Conservation (phyloP, 2,113 vertebrate genomes). For the Pituophis catenifer region DNA sequence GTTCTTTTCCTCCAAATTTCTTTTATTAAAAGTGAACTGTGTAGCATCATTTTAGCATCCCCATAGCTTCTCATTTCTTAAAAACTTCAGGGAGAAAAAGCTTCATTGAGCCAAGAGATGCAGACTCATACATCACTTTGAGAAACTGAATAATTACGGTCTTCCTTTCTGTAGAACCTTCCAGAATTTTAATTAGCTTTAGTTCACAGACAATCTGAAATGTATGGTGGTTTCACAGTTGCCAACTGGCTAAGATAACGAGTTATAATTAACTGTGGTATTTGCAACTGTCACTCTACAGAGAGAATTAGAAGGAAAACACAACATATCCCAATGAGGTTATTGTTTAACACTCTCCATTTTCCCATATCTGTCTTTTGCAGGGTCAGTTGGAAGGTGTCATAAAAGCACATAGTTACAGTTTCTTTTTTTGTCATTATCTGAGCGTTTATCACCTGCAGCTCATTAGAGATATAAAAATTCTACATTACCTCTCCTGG, state of each 20-base stretch:
- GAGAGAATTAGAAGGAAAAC: constrained; percentile 1
- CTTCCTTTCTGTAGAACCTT: neutral
- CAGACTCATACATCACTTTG: neutral
- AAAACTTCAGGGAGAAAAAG: neutral
- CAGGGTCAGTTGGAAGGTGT: neutral
- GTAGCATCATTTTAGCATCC: constrained; percentile 9
- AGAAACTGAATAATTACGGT: constrained; percentile 13
- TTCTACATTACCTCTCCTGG: too few species aligned
- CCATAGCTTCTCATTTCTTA: neutral
- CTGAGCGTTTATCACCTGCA: neutral
- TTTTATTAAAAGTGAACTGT: neutral
- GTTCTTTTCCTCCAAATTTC: neutral
- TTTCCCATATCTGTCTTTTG: neutral
- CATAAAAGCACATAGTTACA: neutral
- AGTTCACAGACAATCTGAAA: constrained; percentile 25
- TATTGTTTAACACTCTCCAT: constrained; percentile 2
- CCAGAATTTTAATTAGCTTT: constrained; percentile 24
- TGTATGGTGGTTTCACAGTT: constrained; percentile 17
- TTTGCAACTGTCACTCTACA: constrained; percentile 11
- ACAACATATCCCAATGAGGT: neutral
- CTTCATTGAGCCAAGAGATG: neutral
- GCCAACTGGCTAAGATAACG: constrained; percentile 26
- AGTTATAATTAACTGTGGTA: constrained; percentile 26
- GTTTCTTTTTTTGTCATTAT: neutral
- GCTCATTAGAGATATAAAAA: neutral